phyloP scores from a whole-genome alignment of 2,888 invertebrate genomes.

The Lasioglossum villosulum region DNA sequence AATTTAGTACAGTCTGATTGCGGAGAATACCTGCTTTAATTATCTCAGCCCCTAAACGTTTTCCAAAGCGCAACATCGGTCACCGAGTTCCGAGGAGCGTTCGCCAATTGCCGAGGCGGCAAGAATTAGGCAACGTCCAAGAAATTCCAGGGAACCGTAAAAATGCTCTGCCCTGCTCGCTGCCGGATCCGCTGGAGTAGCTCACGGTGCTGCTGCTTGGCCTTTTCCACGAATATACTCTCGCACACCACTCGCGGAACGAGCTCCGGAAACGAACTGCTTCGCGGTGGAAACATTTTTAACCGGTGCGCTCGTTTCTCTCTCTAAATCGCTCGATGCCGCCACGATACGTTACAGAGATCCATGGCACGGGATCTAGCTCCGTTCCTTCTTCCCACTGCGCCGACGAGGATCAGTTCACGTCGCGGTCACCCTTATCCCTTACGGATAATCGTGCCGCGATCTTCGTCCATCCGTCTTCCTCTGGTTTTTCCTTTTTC shows the following conservation, averaged over 20 bases:
- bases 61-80: conserved; percentile 11
- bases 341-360: conserved; percentile 71
- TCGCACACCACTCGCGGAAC: conserved; percentile 25
- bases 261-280: conserved; percentile 69
- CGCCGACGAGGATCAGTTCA: conserved; percentile 51
- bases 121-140: conserved; percentile 30
- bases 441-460: conserved; percentile 64
- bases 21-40: not conserved
- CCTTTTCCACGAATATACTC: conserved; percentile 12
- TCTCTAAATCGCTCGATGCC: conserved; percentile 74
- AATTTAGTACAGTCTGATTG: not conserved
- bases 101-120: conserved; percentile 24
- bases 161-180: conserved; percentile 17
- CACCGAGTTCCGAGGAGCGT: not conserved
- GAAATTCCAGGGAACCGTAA: conserved; percentile 14
- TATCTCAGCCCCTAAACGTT: conserved; percentile 5
- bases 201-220: conserved; percentile 9
- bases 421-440: conserved; percentile 64
- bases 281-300: conserved; percentile 74
- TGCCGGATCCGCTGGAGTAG: not conserved
- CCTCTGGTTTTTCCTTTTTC: conserved; percentile 15
- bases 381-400: conserved; percentile 46
- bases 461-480: conserved; percentile 58
- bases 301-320: conserved; percentile 72
- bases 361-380: conserved; percentile 48